Percentiles rank a stretch among this genome's conserved stretches.
Evolutionary conservation across 2,113 vertebrate species (phyloP).

Genomic region (Lepus europaeus): DNA sequence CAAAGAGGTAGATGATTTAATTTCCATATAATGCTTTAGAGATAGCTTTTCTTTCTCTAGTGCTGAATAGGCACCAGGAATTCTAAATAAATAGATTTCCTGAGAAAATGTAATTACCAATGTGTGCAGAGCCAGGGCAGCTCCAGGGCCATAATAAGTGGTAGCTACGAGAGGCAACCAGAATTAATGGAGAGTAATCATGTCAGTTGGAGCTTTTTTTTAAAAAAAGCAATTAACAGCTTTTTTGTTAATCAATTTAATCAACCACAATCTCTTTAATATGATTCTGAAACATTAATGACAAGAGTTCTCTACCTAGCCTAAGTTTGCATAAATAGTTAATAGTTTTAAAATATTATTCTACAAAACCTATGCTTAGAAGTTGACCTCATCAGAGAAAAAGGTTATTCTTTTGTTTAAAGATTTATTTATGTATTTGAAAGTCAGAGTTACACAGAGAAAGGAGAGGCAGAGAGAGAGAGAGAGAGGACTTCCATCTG

Average conservation of each 20-base stretch:
- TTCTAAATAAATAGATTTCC: constrained; percentile 63
- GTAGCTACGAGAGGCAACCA: constrained; percentile 51
- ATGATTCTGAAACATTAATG: constrained; percentile 31
- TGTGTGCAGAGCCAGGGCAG: constrained; percentile 27
- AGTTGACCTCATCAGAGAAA: background rate
- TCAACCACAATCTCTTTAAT: constrained; percentile 57
- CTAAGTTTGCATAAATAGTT: constrained; percentile 48
- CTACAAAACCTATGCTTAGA: background rate
- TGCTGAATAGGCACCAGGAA: background rate
- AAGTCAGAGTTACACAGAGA: too few species aligned
- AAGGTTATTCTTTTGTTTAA: background rate
- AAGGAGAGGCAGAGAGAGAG: too few species aligned
- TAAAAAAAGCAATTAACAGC: constrained; percentile 73
- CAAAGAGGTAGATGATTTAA: constrained; percentile 5
- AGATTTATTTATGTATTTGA: too few species aligned
- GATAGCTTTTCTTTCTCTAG: constrained; percentile 12
- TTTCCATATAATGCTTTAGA: constrained; percentile 23
- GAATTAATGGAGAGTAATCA: constrained; percentile 65
- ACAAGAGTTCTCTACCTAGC: constrained; percentile 67
- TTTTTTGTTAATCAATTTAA: constrained; percentile 75
- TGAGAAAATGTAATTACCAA: constrained; percentile 68
- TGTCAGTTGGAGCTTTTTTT: constrained; percentile 60
- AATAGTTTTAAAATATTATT: constrained; percentile 47
- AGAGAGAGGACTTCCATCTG: too few species aligned
- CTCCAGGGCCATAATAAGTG: constrained; percentile 46